Percentiles rank a stretch among this genome's conserved stretches.
These are phyloP conservation scores for Beroe forskalii DNA, from an alignment of 37 sponge, comb jelly and placozoan genomes.

Conservation along the genomic window DNA sequence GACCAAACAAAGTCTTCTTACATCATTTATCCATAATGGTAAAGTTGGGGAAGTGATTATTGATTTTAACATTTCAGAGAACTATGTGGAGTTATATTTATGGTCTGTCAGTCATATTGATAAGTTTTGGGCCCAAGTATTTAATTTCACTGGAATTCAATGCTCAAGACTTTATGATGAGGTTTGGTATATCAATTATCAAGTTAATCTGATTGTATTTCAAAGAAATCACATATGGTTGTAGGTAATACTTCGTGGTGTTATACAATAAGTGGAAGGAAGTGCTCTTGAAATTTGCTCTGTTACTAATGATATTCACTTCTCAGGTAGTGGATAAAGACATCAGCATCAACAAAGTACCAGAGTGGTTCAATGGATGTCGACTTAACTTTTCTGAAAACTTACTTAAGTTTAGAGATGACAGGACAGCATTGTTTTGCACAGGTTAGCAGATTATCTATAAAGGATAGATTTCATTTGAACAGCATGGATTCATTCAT, in stretches of 20 bases:
- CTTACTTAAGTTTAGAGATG: slow-evolving; percentile 71
- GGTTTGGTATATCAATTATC: slow-evolving; percentile 68
- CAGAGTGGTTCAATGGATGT: slow-evolving; percentile 96
- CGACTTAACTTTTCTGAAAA: slow-evolving; percentile 96
- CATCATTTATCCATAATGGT: too few species aligned
- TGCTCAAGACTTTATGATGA: slow-evolving; percentile 75
- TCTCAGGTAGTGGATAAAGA: slow-evolving; percentile 88
- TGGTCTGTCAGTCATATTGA: slow-evolving; percentile 88
- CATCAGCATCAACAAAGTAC: slow-evolving; percentile 78
- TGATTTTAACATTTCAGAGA: slow-evolving; percentile 70
- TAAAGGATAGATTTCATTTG: not conserved
- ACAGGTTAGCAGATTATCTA: slow-evolving; percentile 69
- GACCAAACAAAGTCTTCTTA: too few species aligned
- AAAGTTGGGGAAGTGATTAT: too few species aligned
- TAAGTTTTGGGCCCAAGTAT: slow-evolving; percentile 92
- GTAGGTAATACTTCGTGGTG: too few species aligned
- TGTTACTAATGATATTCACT: too few species aligned
- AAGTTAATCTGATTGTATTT: not conserved
- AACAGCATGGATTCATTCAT: not conserved
- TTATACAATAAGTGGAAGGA: too few species aligned
- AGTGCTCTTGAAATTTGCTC: too few species aligned
- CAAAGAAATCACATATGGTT: not conserved
- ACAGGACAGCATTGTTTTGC: slow-evolving; percentile 79
- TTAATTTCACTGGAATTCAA: slow-evolving; percentile 76
- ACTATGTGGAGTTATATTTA: slow-evolving; percentile 81